These are phyloP conservation scores for Trachops cirrhosus DNA, from an alignment of 2,797 vertebrate genomes.

Conservation along the genomic window DNA sequence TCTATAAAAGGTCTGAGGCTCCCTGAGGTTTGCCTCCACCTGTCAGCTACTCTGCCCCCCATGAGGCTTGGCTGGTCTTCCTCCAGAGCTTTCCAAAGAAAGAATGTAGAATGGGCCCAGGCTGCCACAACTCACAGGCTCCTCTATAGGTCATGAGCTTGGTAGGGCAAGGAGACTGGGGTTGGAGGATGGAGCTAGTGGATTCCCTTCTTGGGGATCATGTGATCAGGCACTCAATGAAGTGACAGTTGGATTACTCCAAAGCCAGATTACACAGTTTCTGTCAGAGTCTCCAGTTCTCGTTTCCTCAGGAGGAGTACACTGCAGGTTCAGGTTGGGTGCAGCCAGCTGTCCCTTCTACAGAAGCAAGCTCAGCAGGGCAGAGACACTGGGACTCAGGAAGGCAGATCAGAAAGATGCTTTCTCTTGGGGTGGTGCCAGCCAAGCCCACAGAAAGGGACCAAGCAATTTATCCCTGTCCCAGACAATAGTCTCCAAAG, in stretches of 20 bases:
- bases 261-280: neutral
- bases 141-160: neutral
- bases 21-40: neutral
- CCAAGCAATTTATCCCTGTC: neutral
- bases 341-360: neutral
- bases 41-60: neutral
- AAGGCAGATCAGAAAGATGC: neutral
- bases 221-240: neutral
- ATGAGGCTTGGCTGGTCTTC: no score
- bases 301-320: neutral
- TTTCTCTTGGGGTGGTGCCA: neutral
- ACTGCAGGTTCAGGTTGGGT: neutral
- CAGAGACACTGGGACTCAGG: neutral
- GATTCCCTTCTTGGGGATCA: neutral
- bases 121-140: neutral
- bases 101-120: no score
- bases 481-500: neutral
- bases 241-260: neutral
- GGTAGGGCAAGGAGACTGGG: neutral
- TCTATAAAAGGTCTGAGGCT: no score
- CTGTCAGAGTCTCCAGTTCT: neutral
- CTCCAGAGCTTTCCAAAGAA: no score
- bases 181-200: neutral
- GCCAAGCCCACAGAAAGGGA: neutral
- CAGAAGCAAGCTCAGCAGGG: neutral